Base-by-base conservation (phyloP, 2,797 vertebrate genomes). In the Nannoperca australis region DNA sequence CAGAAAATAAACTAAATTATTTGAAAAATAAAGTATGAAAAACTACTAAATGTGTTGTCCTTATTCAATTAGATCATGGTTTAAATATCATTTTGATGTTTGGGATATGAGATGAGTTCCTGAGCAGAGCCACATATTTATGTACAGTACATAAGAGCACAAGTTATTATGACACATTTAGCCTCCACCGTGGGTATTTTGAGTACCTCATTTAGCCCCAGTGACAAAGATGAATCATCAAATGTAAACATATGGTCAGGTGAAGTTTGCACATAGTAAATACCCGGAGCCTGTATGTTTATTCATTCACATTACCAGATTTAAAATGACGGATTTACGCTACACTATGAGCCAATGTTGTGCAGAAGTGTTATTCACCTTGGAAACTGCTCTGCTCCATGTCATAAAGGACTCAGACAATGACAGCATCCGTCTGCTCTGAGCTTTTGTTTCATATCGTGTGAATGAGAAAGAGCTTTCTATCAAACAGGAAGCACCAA, bases 401-500 rank as follows among this genome's bases (percentile, higher is more conserved):
- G 68, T 78, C 69, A 80, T 88, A 87, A 91, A 91, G 50, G 47
- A 18, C 51, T 59, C 69, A 24, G 53, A 72, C 62, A 55, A 51
- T 59, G 64, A 69, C 59, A 4, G 17, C 67, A 45, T 70, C 73
- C 22, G 47, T 22, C 85, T 27, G 71, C 78, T 53, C 24, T 1
- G 15, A 30, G 56, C 67, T 44, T 55, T 77, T 65, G 68, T 76
- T 67, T n/a, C 44, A 0, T 20, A 50, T 76, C 17, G 34, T 75
- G 79, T 36, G 58, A 90, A 83, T 36, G 34, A 74, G 60, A 86
- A 54, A 65, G 34, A 66, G 49, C 64, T 78, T 86, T 92, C 81
- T 64, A 79, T 82, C 84, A 91, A 95, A 92, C 89, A 88, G 92
- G 90, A 93, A 93, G 89, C 65, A 11, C 20, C 12, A 7, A 20